Percentiles rank a stretch among this genome's conserved stretches.
phyloP scores from a whole-genome alignment of 1,140 invertebrate species.

The Eupristina koningsbergeri region DNA sequence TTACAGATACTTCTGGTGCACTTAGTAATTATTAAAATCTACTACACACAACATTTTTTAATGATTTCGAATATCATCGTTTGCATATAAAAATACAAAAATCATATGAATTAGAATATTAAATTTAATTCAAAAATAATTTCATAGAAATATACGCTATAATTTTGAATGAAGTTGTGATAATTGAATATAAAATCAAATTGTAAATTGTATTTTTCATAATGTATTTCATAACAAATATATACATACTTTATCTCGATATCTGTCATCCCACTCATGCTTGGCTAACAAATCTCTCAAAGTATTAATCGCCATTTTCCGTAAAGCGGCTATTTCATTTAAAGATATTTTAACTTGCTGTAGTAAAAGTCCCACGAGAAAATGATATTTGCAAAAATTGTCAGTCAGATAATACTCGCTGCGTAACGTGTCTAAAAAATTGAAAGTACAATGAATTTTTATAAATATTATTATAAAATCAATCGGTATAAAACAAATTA shows the following conservation, averaged over 20 bases:
- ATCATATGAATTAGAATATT: no score
- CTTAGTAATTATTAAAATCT: no score
- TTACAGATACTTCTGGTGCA: no score
- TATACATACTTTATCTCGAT: slow-evolving; percentile 76
- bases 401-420: slow-evolving; percentile 79
- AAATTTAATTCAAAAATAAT: no score
- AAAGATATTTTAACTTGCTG: slow-evolving; percentile 85
- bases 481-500: neutral
- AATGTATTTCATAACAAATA: neutral
- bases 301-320: slow-evolving; percentile 84
- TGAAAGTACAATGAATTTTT: neutral
- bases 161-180: no score
- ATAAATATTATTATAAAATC: neutral
- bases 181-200: no score
- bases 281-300: slow-evolving; percentile 91
- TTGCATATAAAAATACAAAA: no score
- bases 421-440: slow-evolving; percentile 70
- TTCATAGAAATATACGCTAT: no score
- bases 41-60: no score
- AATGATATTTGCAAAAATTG: slow-evolving; percentile 92
- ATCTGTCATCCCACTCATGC: slow-evolving; percentile 94
- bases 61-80: no score
- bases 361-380: slow-evolving; percentile 86
- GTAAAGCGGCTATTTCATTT: slow-evolving; percentile 85
- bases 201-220: no score